Percentiles rank a stretch among this genome's conserved stretches.
Evolutionary conservation across 2,888 invertebrate species (phyloP).

Genomic region (Tanypteryx hageni): DNA sequence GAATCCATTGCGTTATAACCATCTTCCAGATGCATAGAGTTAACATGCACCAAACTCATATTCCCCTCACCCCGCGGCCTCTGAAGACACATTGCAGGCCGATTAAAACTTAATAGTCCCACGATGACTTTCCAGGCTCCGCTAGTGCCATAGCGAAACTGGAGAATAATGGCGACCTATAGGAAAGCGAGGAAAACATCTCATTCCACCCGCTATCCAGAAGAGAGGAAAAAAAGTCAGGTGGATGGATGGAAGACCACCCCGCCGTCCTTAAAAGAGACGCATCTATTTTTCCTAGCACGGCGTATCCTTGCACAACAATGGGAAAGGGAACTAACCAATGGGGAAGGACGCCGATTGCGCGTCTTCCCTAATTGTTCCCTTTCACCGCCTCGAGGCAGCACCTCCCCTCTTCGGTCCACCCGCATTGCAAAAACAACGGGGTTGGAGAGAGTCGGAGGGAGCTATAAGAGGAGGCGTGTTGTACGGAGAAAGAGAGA

Average conservation of each 20-base stretch:
- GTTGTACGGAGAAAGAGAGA: not conserved
- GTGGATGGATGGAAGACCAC: not conserved
- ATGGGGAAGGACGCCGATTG: not conserved
- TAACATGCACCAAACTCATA: not conserved
- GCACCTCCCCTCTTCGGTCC: not conserved
- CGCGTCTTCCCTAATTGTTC: conserved; percentile 32
- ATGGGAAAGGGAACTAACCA: not conserved
- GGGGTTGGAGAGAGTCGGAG: not conserved
- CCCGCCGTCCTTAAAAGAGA: conserved; percentile 29
- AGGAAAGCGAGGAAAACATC: not conserved
- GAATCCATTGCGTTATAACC: not conserved
- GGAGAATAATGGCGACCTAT: not conserved
- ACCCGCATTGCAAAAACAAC: conserved; percentile 28
- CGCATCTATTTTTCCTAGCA: not conserved
- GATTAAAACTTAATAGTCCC: not conserved
- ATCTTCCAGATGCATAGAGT: not conserved
- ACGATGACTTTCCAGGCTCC: not conserved
- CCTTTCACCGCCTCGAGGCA: conserved; percentile 16
- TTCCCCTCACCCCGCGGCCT: not conserved
- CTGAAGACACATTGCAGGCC: not conserved
- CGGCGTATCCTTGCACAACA: conserved; percentile 3
- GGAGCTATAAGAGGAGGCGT: not conserved
- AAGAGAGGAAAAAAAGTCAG: not conserved
- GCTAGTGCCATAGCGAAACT: not conserved
- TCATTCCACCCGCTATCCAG: not conserved